Base-by-base conservation (phyloP, 2,888 invertebrate species). In the Pachymerium ferrugineum region DNA sequence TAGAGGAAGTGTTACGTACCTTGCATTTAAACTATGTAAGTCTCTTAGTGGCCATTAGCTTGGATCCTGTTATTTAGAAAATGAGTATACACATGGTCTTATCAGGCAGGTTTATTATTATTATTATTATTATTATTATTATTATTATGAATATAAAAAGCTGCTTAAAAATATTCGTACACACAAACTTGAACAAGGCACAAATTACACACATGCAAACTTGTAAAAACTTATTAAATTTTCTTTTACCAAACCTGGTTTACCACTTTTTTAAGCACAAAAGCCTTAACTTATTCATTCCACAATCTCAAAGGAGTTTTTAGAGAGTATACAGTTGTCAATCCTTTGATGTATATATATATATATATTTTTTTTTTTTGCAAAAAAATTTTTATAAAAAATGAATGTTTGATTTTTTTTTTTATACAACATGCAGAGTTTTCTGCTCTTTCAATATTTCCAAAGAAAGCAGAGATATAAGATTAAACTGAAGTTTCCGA, bases 401-500 rank as follows among this genome's bases (percentile, higher is more conserved):
- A 54, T 54, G 47, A 4, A 19, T 8, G 22, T n/a, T 22, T 19
- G 47, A 54, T 54, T 54, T 54, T 16, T 54, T 19, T 54, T 54
- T 54, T 42, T 42, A 54, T 54, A 54, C 47, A 54, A 54, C 22
- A 54, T 54, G 22, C 22, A 22, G 47, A 10, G 16, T 54, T n/a
- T 16, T 2, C 8, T n/a, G 47, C 47, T 38, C 3, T 33, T 33
- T 6, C 12, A 33, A 1, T 38, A 3, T 2, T 38, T 38, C 3
- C 47, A 54, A 54, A 54, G 22, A 16, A 14, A 16, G 47, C 22
- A 3, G 8, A n/a, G 8, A n/a, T 12, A 2, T 8, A n/a, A 5
- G 14, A 8, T 79, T 76, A 97, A 83, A 97, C 97, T 0, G 96
- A 96, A 68, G 97, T 97, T 83, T 98, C 97, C 0, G 97, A 97